Base-by-base conservation (phyloP, 2,113 vertebrate species). In the Psittacula cyanocephala region DNA sequence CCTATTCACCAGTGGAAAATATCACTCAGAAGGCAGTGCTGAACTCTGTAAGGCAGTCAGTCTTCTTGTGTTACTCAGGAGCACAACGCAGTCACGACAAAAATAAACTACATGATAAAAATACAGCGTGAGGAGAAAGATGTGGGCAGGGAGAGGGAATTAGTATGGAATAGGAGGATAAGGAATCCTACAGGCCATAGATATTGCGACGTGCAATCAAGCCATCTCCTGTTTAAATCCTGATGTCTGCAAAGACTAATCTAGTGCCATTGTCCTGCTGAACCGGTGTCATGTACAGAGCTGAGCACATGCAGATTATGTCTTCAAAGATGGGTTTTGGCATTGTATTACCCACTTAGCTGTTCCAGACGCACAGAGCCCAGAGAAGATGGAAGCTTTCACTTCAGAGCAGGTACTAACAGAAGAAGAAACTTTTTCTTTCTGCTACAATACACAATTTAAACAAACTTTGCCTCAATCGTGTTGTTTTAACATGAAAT, bases 31-130 rank as follows among this genome's bases (percentile, higher is more conserved):
- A 92, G 83, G 22, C 86, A 14, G 77, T 0, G 17, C 52, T 62
- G 69, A 92, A 60, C 88, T 72, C 57, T 29, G 31, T 9, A 19
- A 81, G 25, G 5, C 93, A 47, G 41, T 8, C 75, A 6, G 37
- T 14, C 63, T 16, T 65, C 91, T 87, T 72, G 88, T 59, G 81
- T 91, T 87, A 95, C 93, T 74, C 44, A 2, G 65, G 90, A 91
- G 88, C 94, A 88, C 88, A 39, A 55, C 11, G 2, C 46, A 71
- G 82, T 10, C 95, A 6, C 0, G 72, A 71, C 62, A 84, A 86
- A 95, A 96, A 96, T 93, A 96, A 96, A 94, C 77, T 10, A 12
- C 4, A 0, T 0, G 65, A 83, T 79, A 86, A 96, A 96, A 96
- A 97, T 90, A 93, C 59, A 81, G 72, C 17, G 0, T 0, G 1